phyloP scores from a whole-genome alignment of 2,797 vertebrate genomes.

The Sus cebifrons region DNA sequence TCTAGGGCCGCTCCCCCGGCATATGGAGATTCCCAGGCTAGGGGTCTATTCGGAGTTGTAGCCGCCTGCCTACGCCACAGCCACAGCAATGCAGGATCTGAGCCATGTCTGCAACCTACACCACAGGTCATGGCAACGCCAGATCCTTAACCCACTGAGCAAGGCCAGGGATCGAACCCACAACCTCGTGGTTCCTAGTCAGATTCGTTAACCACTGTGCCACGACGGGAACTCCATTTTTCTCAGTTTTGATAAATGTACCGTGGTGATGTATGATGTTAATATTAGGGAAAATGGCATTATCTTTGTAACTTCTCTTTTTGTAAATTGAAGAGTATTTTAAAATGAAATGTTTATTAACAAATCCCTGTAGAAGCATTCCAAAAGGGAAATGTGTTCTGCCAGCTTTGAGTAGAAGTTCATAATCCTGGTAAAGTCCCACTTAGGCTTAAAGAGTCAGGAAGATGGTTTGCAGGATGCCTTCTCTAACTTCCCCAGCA shows the following conservation, averaged over 20 bases:
- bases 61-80: too few relatives aligned
- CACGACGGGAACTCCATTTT: background rate
- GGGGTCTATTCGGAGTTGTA: too few relatives aligned
- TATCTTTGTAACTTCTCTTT: too few relatives aligned
- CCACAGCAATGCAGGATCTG: too few relatives aligned
- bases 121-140: too few relatives aligned
- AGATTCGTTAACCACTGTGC: too few relatives aligned
- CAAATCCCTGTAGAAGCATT: background rate
- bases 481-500: background rate
- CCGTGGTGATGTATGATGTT: background rate
- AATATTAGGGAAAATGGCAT: background rate
- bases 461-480: background rate
- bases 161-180: too few relatives aligned
- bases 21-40: too few relatives aligned
- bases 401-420: background rate
- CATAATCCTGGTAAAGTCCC: background rate
- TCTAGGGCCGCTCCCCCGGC: too few relatives aligned
- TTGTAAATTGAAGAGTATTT: background rate
- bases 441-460: background rate
- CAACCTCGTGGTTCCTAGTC: too few relatives aligned
- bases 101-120: too few relatives aligned
- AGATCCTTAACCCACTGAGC: too few relatives aligned
- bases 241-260: constrained; percentile 5
- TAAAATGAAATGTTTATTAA: background rate
- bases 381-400: background rate